Base-by-base conservation (phyloP, 1,140 invertebrate genomes). In the Amyelois transitella region DNA sequence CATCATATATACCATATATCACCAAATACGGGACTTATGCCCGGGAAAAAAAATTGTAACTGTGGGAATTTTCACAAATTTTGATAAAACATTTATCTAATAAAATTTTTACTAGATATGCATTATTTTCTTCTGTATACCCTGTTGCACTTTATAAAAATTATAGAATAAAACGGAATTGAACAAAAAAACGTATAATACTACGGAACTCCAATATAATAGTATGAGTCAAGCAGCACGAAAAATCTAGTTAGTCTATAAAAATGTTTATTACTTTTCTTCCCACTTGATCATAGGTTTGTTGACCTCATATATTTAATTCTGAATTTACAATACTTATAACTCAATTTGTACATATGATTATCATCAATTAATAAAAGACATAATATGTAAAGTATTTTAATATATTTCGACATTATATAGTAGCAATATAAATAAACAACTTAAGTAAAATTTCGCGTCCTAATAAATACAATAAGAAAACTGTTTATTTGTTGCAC, bases 351-450 rank as follows among this genome's bases (percentile, higher is more conserved):
- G 75, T 81, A 74, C 77, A 81, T 83, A 73, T 64, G 62, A 81
- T 83, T 81, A 81, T 57, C 72, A 75, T 77, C 72, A 77, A 79
- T 73, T 74, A 79, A 75, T 75, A 67, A 77, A 82, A n/a, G 75
- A 74, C 64, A 71, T 48, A 51, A n/a, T 57, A 64, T 55, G 53
- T 60, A 28, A 55, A 52, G n/a, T n/a, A n/a, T n/a, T n/a, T n/a
- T n/a, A n/a, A n/a, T n/a, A n/a, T n/a, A n/a, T n/a, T n/a, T n/a
- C n/a, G n/a, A n/a, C n/a, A n/a, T n/a, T n/a, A n/a, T n/a, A n/a
- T n/a, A n/a, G n/a, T n/a, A n/a, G n/a, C n/a, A n/a, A n/a, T n/a
- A n/a, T n/a, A n/a, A n/a, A n/a, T n/a, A n/a, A n/a, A n/a, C n/a
- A n/a, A n/a, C n/a, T n/a, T n/a, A n/a, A n/a, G n/a, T n/a, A n/a